These are phyloP conservation scores for Lasioglossum vierecki DNA, from an alignment of 2,888 invertebrate species.

Conservation along the genomic window DNA sequence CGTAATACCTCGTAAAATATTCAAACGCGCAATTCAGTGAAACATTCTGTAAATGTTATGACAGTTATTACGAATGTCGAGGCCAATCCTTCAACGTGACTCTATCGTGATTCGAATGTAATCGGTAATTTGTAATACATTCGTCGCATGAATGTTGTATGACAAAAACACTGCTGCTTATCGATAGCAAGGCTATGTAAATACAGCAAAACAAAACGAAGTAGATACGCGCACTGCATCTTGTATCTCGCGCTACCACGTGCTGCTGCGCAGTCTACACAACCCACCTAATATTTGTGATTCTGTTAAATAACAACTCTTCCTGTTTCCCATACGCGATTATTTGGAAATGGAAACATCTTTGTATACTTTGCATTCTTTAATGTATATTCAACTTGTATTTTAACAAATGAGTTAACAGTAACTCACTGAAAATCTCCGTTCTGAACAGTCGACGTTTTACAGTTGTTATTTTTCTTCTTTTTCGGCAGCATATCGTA, in stretches of 20 bases:
- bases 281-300: not conserved
- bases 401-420: constrained; percentile 21
- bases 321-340: not conserved
- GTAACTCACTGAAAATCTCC: not conserved
- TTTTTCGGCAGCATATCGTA: not conserved
- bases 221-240: not conserved
- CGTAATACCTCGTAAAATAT: not conserved
- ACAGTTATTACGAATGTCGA: not conserved
- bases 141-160: not conserved
- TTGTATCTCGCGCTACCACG: not conserved
- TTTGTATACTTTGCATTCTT: constrained; percentile 5
- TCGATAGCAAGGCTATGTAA: not conserved
- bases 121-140: constrained; percentile 8
- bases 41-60: not conserved
- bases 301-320: not conserved
- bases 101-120: constrained; percentile 1
- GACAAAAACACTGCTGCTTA: not conserved
- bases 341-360: constrained; percentile 1
- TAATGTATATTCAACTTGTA: constrained; percentile 21
- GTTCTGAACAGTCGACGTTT: not conserved
- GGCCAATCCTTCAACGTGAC: not conserved
- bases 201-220: not conserved
- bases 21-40: not conserved
- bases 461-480: not conserved
- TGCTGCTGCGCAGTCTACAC: not conserved